Conservation (phyloP, 2,797 vertebrate species). For the Hafferia zeledoni region DNA sequence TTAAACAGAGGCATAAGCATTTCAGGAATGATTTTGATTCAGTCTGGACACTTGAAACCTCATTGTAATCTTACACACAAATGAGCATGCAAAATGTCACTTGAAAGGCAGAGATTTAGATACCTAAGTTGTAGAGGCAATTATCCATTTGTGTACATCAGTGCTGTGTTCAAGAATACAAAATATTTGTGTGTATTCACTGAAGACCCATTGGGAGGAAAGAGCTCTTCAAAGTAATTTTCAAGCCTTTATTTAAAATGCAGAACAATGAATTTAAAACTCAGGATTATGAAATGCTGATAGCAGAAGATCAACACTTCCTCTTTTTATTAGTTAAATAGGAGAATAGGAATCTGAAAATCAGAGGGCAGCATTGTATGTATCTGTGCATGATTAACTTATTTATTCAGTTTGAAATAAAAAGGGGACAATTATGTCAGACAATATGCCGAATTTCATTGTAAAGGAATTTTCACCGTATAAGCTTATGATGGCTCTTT, state of each 20-base stretch:
- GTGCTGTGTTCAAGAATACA: slow-evolving; percentile 23
- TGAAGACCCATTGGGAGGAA: slow-evolving; percentile 7
- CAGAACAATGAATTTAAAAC: slow-evolving; percentile 1
- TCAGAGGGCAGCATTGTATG: not conserved
- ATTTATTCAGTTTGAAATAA: slow-evolving; percentile 16
- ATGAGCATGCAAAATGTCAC: slow-evolving; percentile 59
- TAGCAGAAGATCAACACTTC: not conserved
- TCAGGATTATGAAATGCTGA: not conserved
- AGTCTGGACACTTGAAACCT: slow-evolving; percentile 44
- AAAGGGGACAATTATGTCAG: not conserved
- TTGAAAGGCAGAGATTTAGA: slow-evolving; percentile 49
- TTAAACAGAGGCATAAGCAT: slow-evolving; percentile 51
- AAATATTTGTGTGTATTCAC: slow-evolving; percentile 8
- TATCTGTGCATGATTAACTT: not conserved
- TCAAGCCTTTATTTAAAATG: slow-evolving; percentile 30
- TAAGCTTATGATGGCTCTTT: not conserved
- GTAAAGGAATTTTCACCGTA: not conserved
- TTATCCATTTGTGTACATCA: slow-evolving; percentile 42
- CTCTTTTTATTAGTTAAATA: not conserved
- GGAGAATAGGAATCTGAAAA: slow-evolving; percentile 11
- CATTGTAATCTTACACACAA: slow-evolving; percentile 52
- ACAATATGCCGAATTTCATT: not conserved
- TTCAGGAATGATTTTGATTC: slow-evolving; percentile 59
- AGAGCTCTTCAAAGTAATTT: slow-evolving; percentile 41
- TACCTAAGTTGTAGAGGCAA: slow-evolving; percentile 52